phyloP scores from a whole-genome alignment of 2,888 invertebrate species.

The Tupiocoris notatus region DNA sequence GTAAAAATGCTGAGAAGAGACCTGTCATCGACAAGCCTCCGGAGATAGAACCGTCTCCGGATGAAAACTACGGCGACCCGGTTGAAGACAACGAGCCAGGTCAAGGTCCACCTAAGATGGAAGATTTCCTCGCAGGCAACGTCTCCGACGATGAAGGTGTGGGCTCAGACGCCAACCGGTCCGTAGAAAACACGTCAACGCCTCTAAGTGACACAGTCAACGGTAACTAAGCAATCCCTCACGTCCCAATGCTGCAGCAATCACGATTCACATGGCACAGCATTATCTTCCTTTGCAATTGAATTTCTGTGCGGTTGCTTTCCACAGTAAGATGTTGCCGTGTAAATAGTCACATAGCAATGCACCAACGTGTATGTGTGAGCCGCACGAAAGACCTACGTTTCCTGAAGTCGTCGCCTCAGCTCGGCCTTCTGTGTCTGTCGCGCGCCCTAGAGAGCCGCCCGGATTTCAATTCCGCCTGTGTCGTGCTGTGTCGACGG shows the following conservation, averaged over 20 bases:
- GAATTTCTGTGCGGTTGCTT: too few relatives aligned
- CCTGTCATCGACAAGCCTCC: slow-evolving; percentile 21
- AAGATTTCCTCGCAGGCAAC: slow-evolving; percentile 31
- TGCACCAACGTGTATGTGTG: slow-evolving; percentile 20
- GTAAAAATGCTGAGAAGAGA: not conserved
- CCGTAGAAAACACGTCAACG: slow-evolving; percentile 42
- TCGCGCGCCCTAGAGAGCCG: not conserved
- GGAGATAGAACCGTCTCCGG: slow-evolving; percentile 20
- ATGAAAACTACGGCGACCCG: not conserved
- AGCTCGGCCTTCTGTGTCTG: slow-evolving; percentile 40
- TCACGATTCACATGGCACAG: not conserved
- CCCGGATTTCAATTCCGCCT: not conserved
- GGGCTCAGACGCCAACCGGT: slow-evolving; percentile 44
- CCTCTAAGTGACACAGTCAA: slow-evolving; percentile 41
- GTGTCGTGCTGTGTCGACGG: slow-evolving; percentile 36
- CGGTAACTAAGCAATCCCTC: slow-evolving; percentile 33
- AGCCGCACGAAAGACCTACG: slow-evolving; percentile 19
- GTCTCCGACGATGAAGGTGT: slow-evolving; percentile 45
- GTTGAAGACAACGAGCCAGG: slow-evolving; percentile 24
- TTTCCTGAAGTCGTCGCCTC: slow-evolving; percentile 41
- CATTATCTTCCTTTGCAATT: not conserved
- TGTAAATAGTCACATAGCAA: too few relatives aligned
- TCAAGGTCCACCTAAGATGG: slow-evolving; percentile 10
- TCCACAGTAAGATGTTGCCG: too few relatives aligned
- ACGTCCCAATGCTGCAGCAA: slow-evolving; percentile 19